Conservation (phyloP, 2,113 vertebrate genomes). For the Ciconia stormi region DNA sequence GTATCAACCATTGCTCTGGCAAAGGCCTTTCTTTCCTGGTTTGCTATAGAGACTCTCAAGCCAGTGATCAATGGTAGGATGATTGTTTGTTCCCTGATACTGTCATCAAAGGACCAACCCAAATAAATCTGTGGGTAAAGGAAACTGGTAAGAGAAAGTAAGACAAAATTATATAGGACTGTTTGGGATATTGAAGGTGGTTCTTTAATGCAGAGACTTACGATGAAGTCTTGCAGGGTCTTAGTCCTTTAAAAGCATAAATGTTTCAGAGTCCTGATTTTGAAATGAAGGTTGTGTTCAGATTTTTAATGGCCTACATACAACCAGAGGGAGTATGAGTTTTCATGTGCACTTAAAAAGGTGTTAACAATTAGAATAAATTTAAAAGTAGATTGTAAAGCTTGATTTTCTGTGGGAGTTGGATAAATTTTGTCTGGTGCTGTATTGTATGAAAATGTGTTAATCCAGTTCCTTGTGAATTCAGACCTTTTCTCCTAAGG, state of each 20-base stretch:
- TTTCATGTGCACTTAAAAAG: neutral
- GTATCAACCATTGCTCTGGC: neutral
- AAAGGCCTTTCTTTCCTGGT: neutral
- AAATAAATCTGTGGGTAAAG: neutral
- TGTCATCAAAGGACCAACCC: neutral
- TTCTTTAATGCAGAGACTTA: neutral
- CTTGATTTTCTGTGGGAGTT: neutral
- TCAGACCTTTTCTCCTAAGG: neutral
- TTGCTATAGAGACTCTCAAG: neutral
- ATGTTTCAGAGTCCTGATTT: neutral
- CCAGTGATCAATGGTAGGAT: neutral
- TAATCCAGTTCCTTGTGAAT: neutral
- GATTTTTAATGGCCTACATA: neutral
- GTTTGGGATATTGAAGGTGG: neutral
- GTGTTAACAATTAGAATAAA: neutral
- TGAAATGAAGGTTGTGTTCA: neutral
- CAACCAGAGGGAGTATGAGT: neutral
- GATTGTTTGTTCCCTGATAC: neutral
- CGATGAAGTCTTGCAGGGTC: neutral
- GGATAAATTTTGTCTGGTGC: neutral
- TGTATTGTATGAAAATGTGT: neutral
- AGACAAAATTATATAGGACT: neutral
- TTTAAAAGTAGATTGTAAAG: neutral
- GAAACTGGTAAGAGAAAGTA: neutral
- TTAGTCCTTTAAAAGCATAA: neutral